Evolutionary conservation across 2,113 vertebrate species (phyloP), one percentile per base, ranked within the genome.

Genomic region (Athene cunicularia): DNA sequence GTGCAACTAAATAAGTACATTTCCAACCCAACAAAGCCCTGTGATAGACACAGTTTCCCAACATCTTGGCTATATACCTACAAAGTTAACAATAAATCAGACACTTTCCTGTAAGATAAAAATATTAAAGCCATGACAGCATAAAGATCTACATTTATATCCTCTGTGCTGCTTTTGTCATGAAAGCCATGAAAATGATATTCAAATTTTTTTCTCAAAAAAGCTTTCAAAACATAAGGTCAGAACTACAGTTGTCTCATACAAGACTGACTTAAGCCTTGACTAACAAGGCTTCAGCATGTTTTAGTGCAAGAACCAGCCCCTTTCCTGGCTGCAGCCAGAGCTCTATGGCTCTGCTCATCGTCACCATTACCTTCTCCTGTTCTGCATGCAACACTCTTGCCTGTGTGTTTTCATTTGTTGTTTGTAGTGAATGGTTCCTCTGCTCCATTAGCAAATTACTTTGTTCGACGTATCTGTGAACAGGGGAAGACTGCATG

Each of bases 371-470:
- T 98, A 99, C 99, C 99, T 99, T 99, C 97, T 99, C 99, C 92
- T 99, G 99, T 87, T 99, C 99, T 27, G 99, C 99, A 97, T 99
- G 99, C 95, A 99, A 98, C n/a, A 99, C 96, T 87, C 99, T 98
- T 66, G 99, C 98, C 98, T 99, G 99, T 90, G 97, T 99, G 87
- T 98, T 99, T 94, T 99, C 99, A 11, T 98, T 99, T 87, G 98
- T 98, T 8, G 98, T 98, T 74, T 99, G 99, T 83, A 99, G 98
- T 1, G 99, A 99, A 76, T 99, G 99, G 55, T 99, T 99, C 95
- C 99, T 99, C 98, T 99, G 98, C 92, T 99, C 99, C 98, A 99
- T 98, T 92, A 99, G 93, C 95, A 99, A 91, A 95, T 99, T 99
- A 86, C 98, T 99, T 97, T 99, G 99, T 76, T 99, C 99, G 73